A percentile compares a stretch with the other conserved stretches of the same genome.
phyloP scores from a whole-genome alignment of 2,797 vertebrate species.

The Alosa sapidissima region DNA sequence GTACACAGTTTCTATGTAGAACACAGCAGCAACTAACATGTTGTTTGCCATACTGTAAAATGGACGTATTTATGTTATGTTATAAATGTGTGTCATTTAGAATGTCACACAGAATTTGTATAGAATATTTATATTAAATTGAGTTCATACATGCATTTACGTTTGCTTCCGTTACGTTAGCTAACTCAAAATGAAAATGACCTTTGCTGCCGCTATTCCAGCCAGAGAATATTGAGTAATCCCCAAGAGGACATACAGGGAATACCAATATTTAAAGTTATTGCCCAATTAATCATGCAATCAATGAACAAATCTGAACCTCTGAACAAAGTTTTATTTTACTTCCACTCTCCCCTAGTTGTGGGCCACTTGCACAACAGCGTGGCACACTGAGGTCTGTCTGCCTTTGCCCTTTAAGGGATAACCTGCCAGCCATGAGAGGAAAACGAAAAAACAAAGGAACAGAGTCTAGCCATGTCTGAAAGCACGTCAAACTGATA shows the following conservation, averaged over 20 bases:
- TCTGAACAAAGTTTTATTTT: slow-evolving; percentile 15
- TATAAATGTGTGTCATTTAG: neutral
- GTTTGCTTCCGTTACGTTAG: neutral
- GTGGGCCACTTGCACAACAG: neutral
- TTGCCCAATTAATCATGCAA: slow-evolving; percentile 39
- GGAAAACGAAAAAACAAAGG: neutral
- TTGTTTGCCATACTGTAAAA: neutral
- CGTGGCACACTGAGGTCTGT: neutral
- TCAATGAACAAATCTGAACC: slow-evolving; percentile 6
- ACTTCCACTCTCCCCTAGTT: slow-evolving; percentile 29
- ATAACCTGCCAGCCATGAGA: neutral
- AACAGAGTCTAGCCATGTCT: neutral
- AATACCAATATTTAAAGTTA: slow-evolving; percentile 30
- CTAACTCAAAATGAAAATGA: neutral
- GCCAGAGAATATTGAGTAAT: slow-evolving; percentile 32
- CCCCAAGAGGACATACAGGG: neutral
- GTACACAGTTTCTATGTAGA: neutral
- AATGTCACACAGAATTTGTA: neutral
- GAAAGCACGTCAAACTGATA: neutral
- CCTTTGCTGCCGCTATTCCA: neutral
- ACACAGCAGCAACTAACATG: neutral
- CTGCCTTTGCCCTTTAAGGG: neutral
- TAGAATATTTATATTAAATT: neutral
- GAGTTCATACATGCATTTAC: neutral
- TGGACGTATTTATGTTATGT: neutral